Evolutionary conservation across 2,888 invertebrate genomes (phyloP).

Genomic region (Scaptomyza flava): DNA sequence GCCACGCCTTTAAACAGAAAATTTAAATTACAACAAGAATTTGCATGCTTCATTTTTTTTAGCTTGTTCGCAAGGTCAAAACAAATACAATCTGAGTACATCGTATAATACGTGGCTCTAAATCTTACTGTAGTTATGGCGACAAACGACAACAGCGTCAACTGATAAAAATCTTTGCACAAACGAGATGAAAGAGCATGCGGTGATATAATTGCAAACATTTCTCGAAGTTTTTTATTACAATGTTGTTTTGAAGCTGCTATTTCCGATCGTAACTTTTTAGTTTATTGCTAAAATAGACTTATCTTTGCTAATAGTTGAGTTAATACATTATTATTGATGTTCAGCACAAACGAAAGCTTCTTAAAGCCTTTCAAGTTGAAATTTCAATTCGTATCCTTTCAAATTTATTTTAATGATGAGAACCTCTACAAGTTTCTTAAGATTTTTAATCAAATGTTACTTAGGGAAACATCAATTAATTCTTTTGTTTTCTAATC

Average conservation of each 20-base stretch:
- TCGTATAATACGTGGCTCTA: constrained; percentile 5
- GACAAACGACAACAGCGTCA: neutral
- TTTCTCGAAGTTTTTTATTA: constrained; percentile 24
- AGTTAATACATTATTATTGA: neutral
- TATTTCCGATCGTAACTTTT: too few species aligned
- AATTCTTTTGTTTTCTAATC: too few species aligned
- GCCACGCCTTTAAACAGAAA: constrained; percentile 49
- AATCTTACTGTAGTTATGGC: neutral
- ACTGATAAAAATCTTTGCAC: constrained; percentile 14
- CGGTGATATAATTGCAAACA: constrained; percentile 37
- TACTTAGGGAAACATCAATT: too few species aligned
- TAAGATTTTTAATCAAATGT: too few species aligned
- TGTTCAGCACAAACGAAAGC: too few species aligned
- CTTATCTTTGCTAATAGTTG: too few species aligned
- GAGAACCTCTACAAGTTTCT: too few species aligned
- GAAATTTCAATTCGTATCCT: too few species aligned
- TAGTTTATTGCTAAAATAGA: too few species aligned
- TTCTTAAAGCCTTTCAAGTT: too few species aligned
- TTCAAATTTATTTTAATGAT: too few species aligned
- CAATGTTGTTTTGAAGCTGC: neutral
- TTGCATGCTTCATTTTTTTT: constrained; percentile 47
- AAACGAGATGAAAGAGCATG: constrained; percentile 5
- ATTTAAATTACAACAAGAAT: constrained; percentile 15
- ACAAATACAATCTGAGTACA: constrained; percentile 27
- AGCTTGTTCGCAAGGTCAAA: constrained; percentile 32